Conservation (phyloP, 2,888 invertebrate genomes). For the Elaeidobius kamerunicus region DNA sequence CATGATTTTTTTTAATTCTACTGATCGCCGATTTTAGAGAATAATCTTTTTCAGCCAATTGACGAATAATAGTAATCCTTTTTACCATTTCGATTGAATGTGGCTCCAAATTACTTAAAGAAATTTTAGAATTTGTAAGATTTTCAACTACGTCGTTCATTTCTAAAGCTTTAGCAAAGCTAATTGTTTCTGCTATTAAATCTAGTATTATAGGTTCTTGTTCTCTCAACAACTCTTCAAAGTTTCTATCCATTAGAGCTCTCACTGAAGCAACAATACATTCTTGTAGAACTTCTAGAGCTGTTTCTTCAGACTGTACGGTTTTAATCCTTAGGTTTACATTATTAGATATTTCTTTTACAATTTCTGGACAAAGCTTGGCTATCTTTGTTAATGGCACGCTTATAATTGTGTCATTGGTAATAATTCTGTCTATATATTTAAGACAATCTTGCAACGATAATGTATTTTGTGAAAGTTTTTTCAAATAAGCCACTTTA, state of each 20-base stretch:
- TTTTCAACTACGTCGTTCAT: conserved; percentile 59
- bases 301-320: conserved; percentile 62
- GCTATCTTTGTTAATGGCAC: conserved; percentile 64
- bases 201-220: conserved; percentile 42
- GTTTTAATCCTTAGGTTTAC: conserved; percentile 60
- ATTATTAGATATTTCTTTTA: conserved; percentile 58
- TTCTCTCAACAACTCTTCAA: conserved; percentile 56
- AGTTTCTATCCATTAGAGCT: conserved; percentile 56
- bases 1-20: conserved; percentile 63
- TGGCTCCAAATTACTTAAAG: conserved; percentile 57
- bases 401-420: conserved; percentile 60
- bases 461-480: conserved; percentile 32
- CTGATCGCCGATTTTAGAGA: conserved; percentile 60
- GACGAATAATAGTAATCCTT: conserved; percentile 67
- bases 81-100: conserved; percentile 63
- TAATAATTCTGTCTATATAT: conserved; percentile 61
- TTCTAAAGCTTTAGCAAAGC: conserved; percentile 67
- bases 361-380: conserved; percentile 57
- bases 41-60: conserved; percentile 66
- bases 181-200: conserved; percentile 63
- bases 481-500: conserved; percentile 60
- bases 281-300: conserved; percentile 62
- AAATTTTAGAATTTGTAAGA: conserved; percentile 51
- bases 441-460: conserved; percentile 57
- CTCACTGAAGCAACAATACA: conserved; percentile 65